Evolutionary conservation across 2,113 vertebrate genomes (phyloP), one percentile per base, ranked within the genome.

Genomic region (Chiloscyllium plagiosum): DNA sequence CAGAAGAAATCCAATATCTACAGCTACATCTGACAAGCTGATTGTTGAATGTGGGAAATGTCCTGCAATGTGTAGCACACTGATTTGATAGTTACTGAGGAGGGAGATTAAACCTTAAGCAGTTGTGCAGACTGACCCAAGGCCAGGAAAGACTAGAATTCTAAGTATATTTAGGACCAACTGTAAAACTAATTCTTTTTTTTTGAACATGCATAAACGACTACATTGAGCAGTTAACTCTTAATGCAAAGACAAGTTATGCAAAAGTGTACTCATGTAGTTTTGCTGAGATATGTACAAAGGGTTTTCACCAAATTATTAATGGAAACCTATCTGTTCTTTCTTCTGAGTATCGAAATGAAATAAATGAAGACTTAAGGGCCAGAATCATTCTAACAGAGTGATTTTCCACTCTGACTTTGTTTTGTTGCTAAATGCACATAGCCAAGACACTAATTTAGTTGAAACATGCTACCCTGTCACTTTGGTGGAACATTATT

Each of bases 1-100:
- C 17, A 4, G 37, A 93, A 93, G 56, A n/a, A 93, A 93, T 95
- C 42, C 68, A 72, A 70, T 95, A 95, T 95, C 42, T n/a, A 7
- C 37, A 72, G 37, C 42, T 3, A 52, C 42, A 72, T 72, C n/a
- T 15, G 68, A 72, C 65, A 95, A 95, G 26, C 69, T 33, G 65
- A 68, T 70, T 69, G 42, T 72, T 72, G 68, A 19, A 4, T 95
- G 94, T 26, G 47, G 47, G 69, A 95, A 72, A 72, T 68, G 42
- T 68, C 37, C 12, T 68, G 24, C 61, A 69, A 29, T 50, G 22
- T 50, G 6, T 72, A 52, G 47, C 69, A 72, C 68, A 72, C 68
- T 72, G 94, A 72, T 95, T 72, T 47, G 42, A 52, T 72, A 52
- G 22, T 13, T 72, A 26, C 22, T 33, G 68, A 42, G 15, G 68